A percentile compares a stretch with the other conserved stretches of the same genome.
phyloP scores from a whole-genome alignment of 2,797 vertebrate genomes.

The Muscicapa striata region DNA sequence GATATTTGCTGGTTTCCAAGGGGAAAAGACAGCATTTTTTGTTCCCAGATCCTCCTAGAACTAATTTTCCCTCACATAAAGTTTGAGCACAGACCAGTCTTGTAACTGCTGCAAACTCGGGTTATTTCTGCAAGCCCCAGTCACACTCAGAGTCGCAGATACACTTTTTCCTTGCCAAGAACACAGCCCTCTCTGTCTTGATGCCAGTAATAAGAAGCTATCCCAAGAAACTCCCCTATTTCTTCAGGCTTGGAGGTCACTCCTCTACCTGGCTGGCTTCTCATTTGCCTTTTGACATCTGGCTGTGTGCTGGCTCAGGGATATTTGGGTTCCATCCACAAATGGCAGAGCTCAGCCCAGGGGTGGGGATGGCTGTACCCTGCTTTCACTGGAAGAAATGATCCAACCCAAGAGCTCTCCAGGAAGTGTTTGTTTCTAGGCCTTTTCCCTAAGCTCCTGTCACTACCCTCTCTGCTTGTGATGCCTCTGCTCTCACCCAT shows the following conservation, averaged over 20 bases:
- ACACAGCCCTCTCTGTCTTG: fast-evolving
- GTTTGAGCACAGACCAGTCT: not conserved
- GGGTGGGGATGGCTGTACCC: not conserved
- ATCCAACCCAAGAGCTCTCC: not conserved
- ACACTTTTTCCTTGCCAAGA: not conserved
- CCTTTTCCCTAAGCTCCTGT: not conserved
- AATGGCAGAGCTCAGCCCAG: not conserved
- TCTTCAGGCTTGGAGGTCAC: not conserved
- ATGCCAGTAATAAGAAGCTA: not conserved
- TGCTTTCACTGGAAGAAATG: fast-evolving
- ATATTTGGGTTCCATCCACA: not conserved
- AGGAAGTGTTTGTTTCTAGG: not conserved
- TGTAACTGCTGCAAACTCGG: fast-evolving
- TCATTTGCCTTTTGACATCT: not conserved
- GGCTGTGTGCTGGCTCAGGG: fast-evolving
- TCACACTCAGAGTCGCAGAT: fast-evolving
- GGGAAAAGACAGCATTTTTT: fast-evolving
- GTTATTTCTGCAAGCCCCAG: not conserved
- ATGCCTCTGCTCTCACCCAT: not conserved
- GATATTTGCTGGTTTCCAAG: fast-evolving
- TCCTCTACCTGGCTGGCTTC: not conserved
- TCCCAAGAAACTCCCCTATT: not conserved
- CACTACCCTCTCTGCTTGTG: not conserved
- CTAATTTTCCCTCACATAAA: not conserved
- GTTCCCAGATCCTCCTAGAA: not conserved